Evolutionary conservation across 2,797 vertebrate genomes (phyloP), one percentile per base, ranked within the genome.

Genomic region (Melanotaenia boesemani): DNA sequence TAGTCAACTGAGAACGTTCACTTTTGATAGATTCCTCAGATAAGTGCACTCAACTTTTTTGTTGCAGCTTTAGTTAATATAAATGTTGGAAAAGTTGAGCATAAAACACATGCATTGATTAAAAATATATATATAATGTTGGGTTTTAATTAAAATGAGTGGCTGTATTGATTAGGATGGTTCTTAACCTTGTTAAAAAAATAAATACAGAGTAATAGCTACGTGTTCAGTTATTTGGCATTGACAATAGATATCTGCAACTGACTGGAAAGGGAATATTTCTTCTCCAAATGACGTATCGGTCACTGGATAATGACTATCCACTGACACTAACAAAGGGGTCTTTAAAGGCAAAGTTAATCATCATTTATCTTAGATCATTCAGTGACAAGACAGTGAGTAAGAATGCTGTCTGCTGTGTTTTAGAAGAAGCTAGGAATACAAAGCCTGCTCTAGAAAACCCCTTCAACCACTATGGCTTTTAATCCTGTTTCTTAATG

Each of bases 401-500:
- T 77, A 55, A 79, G 82, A 75, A 74, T 32, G 46, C 54, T 77
- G 74, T 80, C 70, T 61, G 37, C 34, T 41, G 64, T 60, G 59
- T 59, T 62, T 37, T 34, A 76, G 70, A 70, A 73, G 67, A 76
- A 63, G 34, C 80, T 55, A 30, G 54, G 44, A 18, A 39, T 64
- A 78, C 57, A 82, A 77, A 85, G 78, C 39, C 46, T 54, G 63
- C 79, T 70, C 64, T 70, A 74, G 62, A 84, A 87, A 89, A 79
- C 60, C 58, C 79, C 82, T 86, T 89, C 71, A 91, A 90, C 77
- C 83, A 77, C 83, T 72, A 64, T 80, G 85, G 58, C 77, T 87
- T 92, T 91, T 91, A 92, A 93, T 93, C 83, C 87, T 60, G 71
- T 90, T 92, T 91, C 79, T 79, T 91, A 93, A 92, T 92, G 83